phyloP scores from a whole-genome alignment of 1,140 invertebrate genomes.

The Bombus impatiens region DNA sequence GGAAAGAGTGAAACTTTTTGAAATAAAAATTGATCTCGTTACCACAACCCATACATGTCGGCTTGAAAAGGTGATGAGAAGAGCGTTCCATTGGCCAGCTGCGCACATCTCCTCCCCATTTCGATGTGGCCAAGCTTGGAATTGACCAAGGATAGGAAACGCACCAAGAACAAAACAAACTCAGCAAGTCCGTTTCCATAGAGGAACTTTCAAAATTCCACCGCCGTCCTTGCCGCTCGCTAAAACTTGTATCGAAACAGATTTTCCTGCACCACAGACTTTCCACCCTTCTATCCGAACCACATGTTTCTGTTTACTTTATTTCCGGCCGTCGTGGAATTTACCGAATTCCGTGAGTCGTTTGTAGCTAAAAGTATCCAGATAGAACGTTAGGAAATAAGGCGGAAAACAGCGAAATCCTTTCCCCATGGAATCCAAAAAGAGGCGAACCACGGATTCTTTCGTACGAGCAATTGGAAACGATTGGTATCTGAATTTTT shows the following conservation, averaged over 20 bases:
- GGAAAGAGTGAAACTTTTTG: constrained; percentile 36
- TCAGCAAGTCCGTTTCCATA: constrained; percentile 26
- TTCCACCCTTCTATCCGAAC: background rate
- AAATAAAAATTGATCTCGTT: constrained; percentile 59
- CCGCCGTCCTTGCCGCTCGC: background rate
- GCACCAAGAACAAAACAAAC: constrained; percentile 35
- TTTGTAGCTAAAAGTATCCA: background rate
- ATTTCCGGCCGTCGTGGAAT: constrained; percentile 17
- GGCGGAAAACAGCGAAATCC: background rate
- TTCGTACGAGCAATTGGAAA: background rate
- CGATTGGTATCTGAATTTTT: background rate
- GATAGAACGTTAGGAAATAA: background rate
- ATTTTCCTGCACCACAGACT: constrained; percentile 24
- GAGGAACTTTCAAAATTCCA: constrained; percentile 39
- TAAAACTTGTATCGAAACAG: constrained; percentile 7
- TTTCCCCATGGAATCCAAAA: background rate
- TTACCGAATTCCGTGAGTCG: constrained; percentile 35
- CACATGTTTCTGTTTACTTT: constrained; percentile 41
- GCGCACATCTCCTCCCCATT: background rate
- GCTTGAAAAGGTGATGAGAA: constrained; percentile 18
- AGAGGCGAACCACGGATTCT: background rate
- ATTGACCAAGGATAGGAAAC: background rate
- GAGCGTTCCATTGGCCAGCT: constrained; percentile 3
- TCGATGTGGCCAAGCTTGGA: background rate
- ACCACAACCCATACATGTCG: background rate